These are phyloP conservation scores for Latrodectus hesperus DNA, from an alignment of 2,888 invertebrate genomes.

Conservation along the genomic window DNA sequence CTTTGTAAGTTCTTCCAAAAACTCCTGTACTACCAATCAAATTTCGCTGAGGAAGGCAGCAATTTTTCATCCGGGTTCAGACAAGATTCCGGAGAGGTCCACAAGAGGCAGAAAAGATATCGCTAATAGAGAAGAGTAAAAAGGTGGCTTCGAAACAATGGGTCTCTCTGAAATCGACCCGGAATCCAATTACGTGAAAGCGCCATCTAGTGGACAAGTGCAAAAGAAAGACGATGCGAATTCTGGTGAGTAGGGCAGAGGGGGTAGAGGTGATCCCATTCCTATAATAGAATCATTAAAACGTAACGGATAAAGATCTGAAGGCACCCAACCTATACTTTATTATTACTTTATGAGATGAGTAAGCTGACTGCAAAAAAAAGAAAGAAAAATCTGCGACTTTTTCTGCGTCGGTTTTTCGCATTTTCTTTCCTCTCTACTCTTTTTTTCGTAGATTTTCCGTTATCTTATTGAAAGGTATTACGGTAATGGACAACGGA, in stretches of 20 bases:
- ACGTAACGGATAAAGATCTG: constrained; percentile 48
- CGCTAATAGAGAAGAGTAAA: constrained; percentile 45
- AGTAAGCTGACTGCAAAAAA: neutral
- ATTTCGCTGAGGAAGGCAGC: constrained; percentile 19
- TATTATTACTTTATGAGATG: constrained; percentile 33
- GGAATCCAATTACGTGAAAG: constrained; percentile 54
- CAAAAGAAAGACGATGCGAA: constrained; percentile 21
- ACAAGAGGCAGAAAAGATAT: constrained; percentile 24
- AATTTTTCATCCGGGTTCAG: constrained; percentile 27
- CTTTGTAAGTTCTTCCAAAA: neutral
- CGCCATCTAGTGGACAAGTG: constrained; percentile 34
- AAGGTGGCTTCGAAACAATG: constrained; percentile 32
- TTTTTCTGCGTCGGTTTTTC: no score
- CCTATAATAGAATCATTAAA: constrained; percentile 61
- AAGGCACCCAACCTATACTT: constrained; percentile 2
- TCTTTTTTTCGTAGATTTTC: constrained; percentile 1
- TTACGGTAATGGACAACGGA: constrained; percentile 35
- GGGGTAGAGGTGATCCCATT: constrained; percentile 9
- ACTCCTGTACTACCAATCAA: constrained; percentile 21
- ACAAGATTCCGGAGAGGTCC: neutral
- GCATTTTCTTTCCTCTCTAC: neutral
- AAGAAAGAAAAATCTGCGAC: neutral
- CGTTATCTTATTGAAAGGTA: constrained; percentile 20
- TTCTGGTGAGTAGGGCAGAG: constrained; percentile 4
- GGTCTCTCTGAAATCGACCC: constrained; percentile 33